Percentiles rank a stretch among this genome's conserved stretches.
These are phyloP conservation scores for Neoseiulus cucumeris DNA, from an alignment of 1,140 invertebrate genomes.

Conservation along the genomic window DNA sequence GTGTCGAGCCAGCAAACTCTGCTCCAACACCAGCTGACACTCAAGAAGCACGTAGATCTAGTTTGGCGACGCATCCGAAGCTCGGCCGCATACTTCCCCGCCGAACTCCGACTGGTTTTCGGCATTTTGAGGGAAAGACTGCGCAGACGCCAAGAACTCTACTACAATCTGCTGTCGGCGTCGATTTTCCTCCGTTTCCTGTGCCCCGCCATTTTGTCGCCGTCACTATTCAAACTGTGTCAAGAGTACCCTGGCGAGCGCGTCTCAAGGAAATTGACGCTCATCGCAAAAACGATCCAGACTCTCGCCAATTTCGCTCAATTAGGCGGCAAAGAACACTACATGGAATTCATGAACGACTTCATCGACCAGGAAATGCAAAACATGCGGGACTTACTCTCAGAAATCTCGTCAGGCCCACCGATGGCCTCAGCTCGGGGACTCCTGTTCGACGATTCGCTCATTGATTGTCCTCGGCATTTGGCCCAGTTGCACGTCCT, in stretches of 20 bases:
- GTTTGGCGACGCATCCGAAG: conserved; percentile 70
- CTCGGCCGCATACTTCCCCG: conserved; percentile 57
- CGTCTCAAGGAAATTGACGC: conserved; percentile 70
- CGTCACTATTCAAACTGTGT: conserved; percentile 71
- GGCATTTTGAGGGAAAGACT: conserved; percentile 5
- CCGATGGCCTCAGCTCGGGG: conserved; percentile 12
- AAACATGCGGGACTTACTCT: conserved; percentile 71
- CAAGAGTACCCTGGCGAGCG: conserved; percentile 78
- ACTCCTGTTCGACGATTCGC: not conserved
- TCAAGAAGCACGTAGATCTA: conserved; percentile 56
- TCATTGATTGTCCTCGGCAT: not conserved
- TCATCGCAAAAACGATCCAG: conserved; percentile 86
- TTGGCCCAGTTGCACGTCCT: not conserved
- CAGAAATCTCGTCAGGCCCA: conserved; percentile 59
- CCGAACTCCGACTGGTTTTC: not conserved
- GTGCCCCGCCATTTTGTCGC: conserved; percentile 83
- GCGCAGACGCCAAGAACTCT: conserved; percentile 49
- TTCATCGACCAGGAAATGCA: conserved; percentile 69
- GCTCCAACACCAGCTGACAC: conserved; percentile 57
- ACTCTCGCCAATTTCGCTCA: conserved; percentile 78
- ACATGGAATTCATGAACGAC: conserved; percentile 92
- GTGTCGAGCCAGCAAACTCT: conserved; percentile 42
- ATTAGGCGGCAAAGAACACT: conserved; percentile 88
- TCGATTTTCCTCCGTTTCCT: conserved; percentile 81
- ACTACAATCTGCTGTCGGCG: conserved; percentile 80